Conservation (phyloP, 2,888 invertebrate genomes). For the Pachymerium ferrugineum region DNA sequence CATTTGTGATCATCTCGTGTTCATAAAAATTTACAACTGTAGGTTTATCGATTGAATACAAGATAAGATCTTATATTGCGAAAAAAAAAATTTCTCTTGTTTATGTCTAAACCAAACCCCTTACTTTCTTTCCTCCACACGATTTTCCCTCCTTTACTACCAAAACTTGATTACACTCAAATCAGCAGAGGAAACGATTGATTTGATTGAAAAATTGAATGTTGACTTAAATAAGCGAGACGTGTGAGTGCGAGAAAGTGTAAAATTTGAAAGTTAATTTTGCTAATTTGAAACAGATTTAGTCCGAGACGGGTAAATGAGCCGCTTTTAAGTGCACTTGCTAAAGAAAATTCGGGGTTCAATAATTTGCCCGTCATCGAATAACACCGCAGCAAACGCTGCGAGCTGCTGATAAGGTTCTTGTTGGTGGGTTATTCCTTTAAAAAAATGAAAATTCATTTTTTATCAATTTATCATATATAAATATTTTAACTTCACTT, state of each 20-base stretch:
- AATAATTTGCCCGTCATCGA: background rate
- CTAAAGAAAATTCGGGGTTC: background rate
- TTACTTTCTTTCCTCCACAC: too few species aligned
- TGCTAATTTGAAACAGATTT: slow-evolving; percentile 4
- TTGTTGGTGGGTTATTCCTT: background rate
- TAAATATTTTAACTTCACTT: background rate
- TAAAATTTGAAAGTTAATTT: background rate
- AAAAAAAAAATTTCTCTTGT: too few species aligned
- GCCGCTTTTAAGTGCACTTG: slow-evolving; percentile 13
- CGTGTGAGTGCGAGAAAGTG: too few species aligned
- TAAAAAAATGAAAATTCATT: background rate
- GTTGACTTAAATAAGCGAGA: background rate
- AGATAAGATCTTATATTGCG: background rate
- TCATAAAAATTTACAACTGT: background rate
- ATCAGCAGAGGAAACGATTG: background rate
- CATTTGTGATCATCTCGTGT: background rate
- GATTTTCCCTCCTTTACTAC: too few species aligned
- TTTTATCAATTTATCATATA: slow-evolving; percentile 8
- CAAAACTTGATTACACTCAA: too few species aligned
- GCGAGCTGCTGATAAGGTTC: background rate
- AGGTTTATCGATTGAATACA: background rate
- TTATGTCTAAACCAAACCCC: too few species aligned
- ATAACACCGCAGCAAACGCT: background rate
- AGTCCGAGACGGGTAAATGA: background rate
- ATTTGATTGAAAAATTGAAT: background rate